Evolutionary conservation across 2,888 invertebrate species (phyloP).

Genomic region (Emmelina monodactyla): DNA sequence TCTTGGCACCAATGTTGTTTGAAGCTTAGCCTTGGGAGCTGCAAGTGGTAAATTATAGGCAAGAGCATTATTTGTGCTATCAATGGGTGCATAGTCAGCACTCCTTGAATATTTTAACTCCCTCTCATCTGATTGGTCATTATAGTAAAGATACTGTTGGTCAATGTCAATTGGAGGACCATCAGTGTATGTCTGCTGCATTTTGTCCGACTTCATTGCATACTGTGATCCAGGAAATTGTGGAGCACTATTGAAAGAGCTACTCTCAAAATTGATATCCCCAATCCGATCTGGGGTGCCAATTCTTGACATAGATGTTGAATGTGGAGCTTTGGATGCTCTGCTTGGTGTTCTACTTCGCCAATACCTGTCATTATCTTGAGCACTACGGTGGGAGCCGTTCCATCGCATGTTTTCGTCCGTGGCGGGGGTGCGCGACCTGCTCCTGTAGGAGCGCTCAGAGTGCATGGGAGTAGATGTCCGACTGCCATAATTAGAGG

Average conservation of each 20-base stretch:
- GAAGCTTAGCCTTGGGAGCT: conserved; percentile 28
- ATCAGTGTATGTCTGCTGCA: conserved; percentile 31
- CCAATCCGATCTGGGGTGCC: conserved; percentile 39
- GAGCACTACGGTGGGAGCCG: conserved; percentile 32
- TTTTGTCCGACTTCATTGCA: conserved; percentile 40
- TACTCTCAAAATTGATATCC: conserved; percentile 40
- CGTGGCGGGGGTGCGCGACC: conserved; percentile 42
- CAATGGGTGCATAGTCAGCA: conserved; percentile 43
- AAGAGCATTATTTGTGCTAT: conserved; percentile 31
- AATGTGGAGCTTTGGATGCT: conserved; percentile 31
- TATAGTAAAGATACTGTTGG: conserved; percentile 37
- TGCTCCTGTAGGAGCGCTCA: conserved; percentile 47
- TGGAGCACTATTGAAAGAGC: conserved; percentile 21
- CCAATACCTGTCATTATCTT: conserved; percentile 40
- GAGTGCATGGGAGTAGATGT: conserved; percentile 46
- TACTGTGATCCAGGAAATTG: conserved; percentile 30
- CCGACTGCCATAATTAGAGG: conserved; percentile 42
- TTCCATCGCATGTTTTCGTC: conserved; percentile 43
- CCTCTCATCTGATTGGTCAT: conserved; percentile 43
- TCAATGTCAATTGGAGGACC: conserved; percentile 34
- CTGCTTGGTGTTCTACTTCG: conserved; percentile 42
- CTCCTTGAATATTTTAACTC: conserved; percentile 54
- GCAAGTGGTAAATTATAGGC: conserved; percentile 31
- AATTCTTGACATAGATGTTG: conserved; percentile 33
- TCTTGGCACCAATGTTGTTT: conserved; percentile 26